These are phyloP conservation scores for Phania funesta DNA, from an alignment of 2,888 invertebrate genomes.

Conservation along the genomic window DNA sequence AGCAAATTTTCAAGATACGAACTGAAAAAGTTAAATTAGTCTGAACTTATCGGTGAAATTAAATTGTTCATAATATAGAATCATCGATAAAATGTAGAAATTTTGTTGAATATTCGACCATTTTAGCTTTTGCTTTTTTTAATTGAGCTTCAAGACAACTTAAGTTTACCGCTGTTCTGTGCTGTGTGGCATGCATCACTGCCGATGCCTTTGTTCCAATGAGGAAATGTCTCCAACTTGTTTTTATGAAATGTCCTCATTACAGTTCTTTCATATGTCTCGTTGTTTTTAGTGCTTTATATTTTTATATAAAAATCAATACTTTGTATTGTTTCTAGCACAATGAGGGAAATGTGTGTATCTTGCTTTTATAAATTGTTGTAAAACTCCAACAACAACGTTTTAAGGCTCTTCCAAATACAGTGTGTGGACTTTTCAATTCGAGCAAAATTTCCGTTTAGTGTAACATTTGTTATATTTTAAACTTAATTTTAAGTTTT, in stretches of 20 bases:
- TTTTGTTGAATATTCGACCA: too few species aligned
- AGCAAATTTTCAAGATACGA: too few species aligned
- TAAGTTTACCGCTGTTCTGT: too few species aligned
- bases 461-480: slow-evolving; percentile 57
- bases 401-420: slow-evolving; percentile 31
- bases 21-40: too few species aligned
- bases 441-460: slow-evolving; percentile 30
- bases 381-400: slow-evolving; percentile 5
- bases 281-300: slow-evolving; percentile 5
- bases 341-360: not conserved
- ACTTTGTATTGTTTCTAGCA: slow-evolving; percentile 5
- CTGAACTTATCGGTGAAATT: too few species aligned
- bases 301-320: slow-evolving; percentile 46
- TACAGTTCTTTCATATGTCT: not conserved
- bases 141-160: too few species aligned
- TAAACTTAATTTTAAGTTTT: slow-evolving; percentile 55
- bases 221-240: not conserved
- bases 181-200: too few species aligned
- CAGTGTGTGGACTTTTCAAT: slow-evolving; percentile 17
- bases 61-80: too few species aligned
- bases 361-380: not conserved
- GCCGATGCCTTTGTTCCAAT: too few species aligned
- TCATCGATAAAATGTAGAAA: too few species aligned
- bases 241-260: slow-evolving; percentile 24
- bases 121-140: too few species aligned